Percentiles rank a stretch among this genome's conserved stretches.
Conservation (phyloP, 2,888 invertebrate genomes). For the Troglohyphantes excavatus region DNA sequence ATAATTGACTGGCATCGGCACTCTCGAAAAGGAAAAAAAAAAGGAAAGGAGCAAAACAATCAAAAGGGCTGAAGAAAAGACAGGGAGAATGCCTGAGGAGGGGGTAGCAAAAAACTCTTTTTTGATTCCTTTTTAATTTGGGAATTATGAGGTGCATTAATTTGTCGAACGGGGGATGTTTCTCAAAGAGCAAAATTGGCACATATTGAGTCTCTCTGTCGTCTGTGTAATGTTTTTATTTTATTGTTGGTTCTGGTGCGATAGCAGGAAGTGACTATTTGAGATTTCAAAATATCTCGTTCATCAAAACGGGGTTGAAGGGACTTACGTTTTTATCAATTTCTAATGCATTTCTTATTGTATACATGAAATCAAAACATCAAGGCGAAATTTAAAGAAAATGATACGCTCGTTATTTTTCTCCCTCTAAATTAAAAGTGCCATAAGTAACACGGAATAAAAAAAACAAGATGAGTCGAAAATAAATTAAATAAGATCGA, state of each 20-base stretch:
- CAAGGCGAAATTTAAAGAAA: not conserved
- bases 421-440: no score
- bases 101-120: slow-evolving; percentile 2
- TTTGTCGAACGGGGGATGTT: slow-evolving; percentile 44
- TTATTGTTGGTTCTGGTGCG: not conserved
- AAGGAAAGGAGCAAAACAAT: slow-evolving; percentile 4
- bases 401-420: not conserved
- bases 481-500: no score
- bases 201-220: slow-evolving; percentile 10
- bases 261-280: slow-evolving; percentile 46
- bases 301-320: slow-evolving; percentile 9
- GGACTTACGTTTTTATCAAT: not conserved
- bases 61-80: slow-evolving; percentile 37
- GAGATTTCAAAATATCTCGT: slow-evolving; percentile 20
- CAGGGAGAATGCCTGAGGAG: slow-evolving; percentile 29
- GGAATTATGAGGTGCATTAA: slow-evolving; percentile 45
- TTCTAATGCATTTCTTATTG: no score
- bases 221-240: not conserved
- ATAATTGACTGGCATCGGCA: slow-evolving; percentile 73
- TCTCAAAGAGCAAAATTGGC: slow-evolving; percentile 41
- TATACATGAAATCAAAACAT: no score
- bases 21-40: slow-evolving; percentile 17
- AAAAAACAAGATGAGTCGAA: no score
- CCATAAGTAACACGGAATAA: no score
- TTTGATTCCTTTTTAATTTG: slow-evolving; percentile 51